Base-by-base conservation (phyloP, 2,113 vertebrate genomes). In the Procavia capensis region DNA sequence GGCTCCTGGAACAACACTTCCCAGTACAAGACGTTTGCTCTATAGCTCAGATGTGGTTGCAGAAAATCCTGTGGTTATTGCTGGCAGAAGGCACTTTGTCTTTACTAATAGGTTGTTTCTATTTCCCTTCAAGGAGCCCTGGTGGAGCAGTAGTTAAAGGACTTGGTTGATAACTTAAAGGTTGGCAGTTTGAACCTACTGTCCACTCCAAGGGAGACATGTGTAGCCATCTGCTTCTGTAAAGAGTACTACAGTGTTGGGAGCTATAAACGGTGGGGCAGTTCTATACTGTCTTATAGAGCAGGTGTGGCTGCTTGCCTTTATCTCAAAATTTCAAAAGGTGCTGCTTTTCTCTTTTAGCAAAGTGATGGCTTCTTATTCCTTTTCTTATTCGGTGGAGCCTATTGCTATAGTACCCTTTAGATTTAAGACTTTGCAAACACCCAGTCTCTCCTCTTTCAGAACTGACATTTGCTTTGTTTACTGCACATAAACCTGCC, bases 371-470 rank as follows among this genome's bases (percentile, higher is more conserved):
- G 29, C 70, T 29, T n/a, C 63, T 92, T 85, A 54, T 34, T n/a
- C 75, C 61, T 85, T 80, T 76, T 50, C 34, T 59, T 91, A 74
- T 50, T 80, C 17, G 59, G 17, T 20, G 36, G 27, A 70, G 9
- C 24, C 57, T 81, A 41, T 57, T 74, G 85, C 75, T 61, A 61
- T 43, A 36, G 2, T 68, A 41, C 1, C 70, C 63, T 83, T 74
- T 78, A 85, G 59, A 89, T 85, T 95, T 90, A 89, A 76, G 74
- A 22, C 88, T 95, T 93, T 85, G 70, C 80, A 97, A 88, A 93
- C 25, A 78, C 24, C 36, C 76, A 76, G 7, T 75, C 45, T 50
- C 41, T 57, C n/a, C 63, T 87, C n/a, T 92, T 91, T 88, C 79
- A 76, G 59, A 78, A 31, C 86, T 76, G n/a, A 20, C 66, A 31